Evolutionary conservation across 2,888 invertebrate genomes (phyloP), one percentile per base, ranked within the genome.

Genomic region (Plebejus anna): DNA sequence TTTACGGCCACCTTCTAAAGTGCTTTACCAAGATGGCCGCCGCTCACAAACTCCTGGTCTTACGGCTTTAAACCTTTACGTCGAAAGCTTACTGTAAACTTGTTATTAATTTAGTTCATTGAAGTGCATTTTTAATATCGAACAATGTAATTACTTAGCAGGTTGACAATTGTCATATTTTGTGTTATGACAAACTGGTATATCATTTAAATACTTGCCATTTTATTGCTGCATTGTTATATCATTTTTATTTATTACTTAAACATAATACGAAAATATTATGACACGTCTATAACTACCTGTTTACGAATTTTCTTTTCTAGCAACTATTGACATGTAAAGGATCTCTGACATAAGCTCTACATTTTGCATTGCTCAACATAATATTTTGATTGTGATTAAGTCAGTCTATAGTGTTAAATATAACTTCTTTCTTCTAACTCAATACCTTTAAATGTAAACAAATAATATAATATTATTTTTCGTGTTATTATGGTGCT

Each of bases 21-120:
- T 73, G 73, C 73, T 73, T 55, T 73, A 55, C 51, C 72, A 72
- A 72, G 22, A 72, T 72, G 72, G 72, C 72, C 72, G 47, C 72
- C 72, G 72, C 4, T 32, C 32, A 66, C 66, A 66, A 32, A 13
- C 32, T 66, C 32, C 66, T 36, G 66, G 32, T 66, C 66, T 32
- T 66, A 66, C 28, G 4, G 5, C 32, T 66, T 36, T 66, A 32
- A 59, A 22, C 59, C 1, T 59, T 55, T 55, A 59, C 22, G 5
- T 22, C 59, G 59, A 59, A 22, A 59, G 59, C 59, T n/a, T 22
- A 7, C 59, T 59, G 22, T n/a, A 22, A 22, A 59, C n/a, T 22
- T 22, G 51, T 55, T 16, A 55, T 1, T 55, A 55, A 55, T 16
- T 55, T 55, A 47, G 9, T 47, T 47, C 47, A 47, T 47, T 9